Base-by-base conservation (phyloP, 2,888 invertebrate species). In the Catocala sponsa region DNA sequence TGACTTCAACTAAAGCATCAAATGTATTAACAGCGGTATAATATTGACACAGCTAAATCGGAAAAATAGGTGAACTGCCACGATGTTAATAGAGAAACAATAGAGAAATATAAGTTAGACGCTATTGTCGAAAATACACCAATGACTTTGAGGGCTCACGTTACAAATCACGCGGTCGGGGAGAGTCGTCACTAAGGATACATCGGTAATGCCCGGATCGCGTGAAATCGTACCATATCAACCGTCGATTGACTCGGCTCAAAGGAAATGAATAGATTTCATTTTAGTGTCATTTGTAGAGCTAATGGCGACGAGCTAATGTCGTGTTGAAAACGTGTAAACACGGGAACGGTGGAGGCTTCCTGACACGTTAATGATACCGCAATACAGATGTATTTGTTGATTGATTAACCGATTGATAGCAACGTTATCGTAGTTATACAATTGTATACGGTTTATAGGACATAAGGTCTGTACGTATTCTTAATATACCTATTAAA, bases 251-350 rank as follows among this genome's bases (percentile, higher is more conserved):
- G 94, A 92, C 92, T 93, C 90, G 83, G 80, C 85, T 86, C 86
- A 83, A 88, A 88, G 93, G 92, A 94, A 94, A 94, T 94, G 94
- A 94, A 94, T 94, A 94, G 94, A 94, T 94, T 94, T 94, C 91
- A 91, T 94, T 94, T 91, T 91, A 90, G 92, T 94, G 94, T 92
- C 94, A 92, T 94, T 94, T 94, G 93, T 94, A 90, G 90, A 80
- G 90, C 82, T 94, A 94, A 94, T 94, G 89, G 91, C 90, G 86
- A 88, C 90, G 86, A 74, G 83, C 86, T 91, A 89, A 91, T 91
- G 88, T 74, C 86, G 81, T 79, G 84, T 82, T 81, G 84, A 85
- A 82, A 85, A 80, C 81, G 82, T 78, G 85, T 85, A 83, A 84
- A 85, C 85, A 83, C 74, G 74, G 78, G 79, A 77, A 72, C 64